Evolutionary conservation across 2,797 vertebrate species (phyloP), one percentile per base, ranked within the genome.

Genomic region (Gorsachius magnificus): DNA sequence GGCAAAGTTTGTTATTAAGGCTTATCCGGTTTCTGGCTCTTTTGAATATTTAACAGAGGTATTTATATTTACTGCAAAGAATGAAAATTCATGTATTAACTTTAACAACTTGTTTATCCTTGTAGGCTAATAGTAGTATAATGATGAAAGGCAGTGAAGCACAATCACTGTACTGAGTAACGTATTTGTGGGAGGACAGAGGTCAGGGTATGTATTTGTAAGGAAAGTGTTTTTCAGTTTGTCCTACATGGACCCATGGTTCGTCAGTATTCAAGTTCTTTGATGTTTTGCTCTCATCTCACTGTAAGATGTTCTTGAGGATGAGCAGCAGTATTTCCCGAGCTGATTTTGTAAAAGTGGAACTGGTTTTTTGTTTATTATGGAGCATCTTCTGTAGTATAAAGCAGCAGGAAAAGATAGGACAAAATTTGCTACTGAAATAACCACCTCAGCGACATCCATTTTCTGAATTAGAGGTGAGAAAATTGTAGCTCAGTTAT

Each of bases 1-100:
- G 89, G 99, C 99, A 29, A 99, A 99, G 97, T 99, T 99, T 93
- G 98, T 99, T 81, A 99, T 99, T 54, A 99, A 99, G 98, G 99
- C 99, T 70, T 99, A 99, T 57, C 99, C 99, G 2, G 99, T 99
- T 26, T 99, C 99, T 69, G 99, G 99, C 83, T 98, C 98, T 65
- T 97, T 99, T 93, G 99, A 99, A 66, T 98, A 98, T 94, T 97
- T 99, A 94, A 99, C 98, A 10, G 99, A 99, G 98, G 99, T 99
- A 98, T 83, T 87, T 93, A 71, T 83, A 41, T 91, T 87, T 74
- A 57, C 54, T 79, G 41, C 36, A 88, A 77, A 90, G 29, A 83
- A 38, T 58, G 16, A 89, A 68, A 53, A 36, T 74, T 63, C 0
- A n/a, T 79, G 36, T 83, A 41, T 89, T 80, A 50, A 60, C 85